Base-by-base conservation (phyloP, 2,113 vertebrate genomes). In the Corvus moneduloides region DNA sequence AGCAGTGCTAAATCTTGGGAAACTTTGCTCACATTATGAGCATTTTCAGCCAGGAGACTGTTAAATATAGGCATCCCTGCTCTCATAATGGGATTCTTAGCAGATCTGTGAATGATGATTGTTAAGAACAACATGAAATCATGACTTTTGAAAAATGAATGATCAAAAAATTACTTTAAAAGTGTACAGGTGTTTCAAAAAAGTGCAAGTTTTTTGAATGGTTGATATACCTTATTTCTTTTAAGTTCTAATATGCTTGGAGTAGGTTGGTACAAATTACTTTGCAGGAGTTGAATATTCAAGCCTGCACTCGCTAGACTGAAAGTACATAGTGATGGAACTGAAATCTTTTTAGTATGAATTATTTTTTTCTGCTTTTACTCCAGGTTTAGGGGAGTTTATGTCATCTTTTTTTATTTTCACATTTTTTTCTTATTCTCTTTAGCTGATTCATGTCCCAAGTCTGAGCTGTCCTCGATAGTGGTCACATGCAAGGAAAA, bases 391-490 rank as follows among this genome's bases (percentile, higher is more conserved):
- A 30, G 32, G 28, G 58, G 7, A 72, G 2, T 23, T 79, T 37
- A 37, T 11, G 26, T 41, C 39, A 4, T 19, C 16, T 54, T 68
- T 28, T 76, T 7, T 2, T 44, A 26, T 46, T 79, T 78, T 24
- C 0, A 0, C 7, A 1, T 9, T 37, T 71, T 41, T 63, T 18
- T 3, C 48, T 62, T 7, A 6, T 54, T 73, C 18, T 80, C 23
- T 51, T 71, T 9, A 67, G 23, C 37, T 43, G 27, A 33, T 52
- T 90, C 30, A 9, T 22, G 16, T 24, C 63, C 37, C 16, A 37
- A n/a, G 18, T 62, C 87, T 2, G 10, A 75, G 24, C 33, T 76
- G 4, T 48, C 13, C 22, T 73, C 0, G 0, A 10, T 7, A 48
- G 6, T 2, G 4, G 52, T 35, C n/a, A 35, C 13, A 17, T 33